Percentiles rank a stretch among this genome's conserved stretches.
Evolutionary conservation across 2,888 invertebrate genomes (phyloP).

Genomic region (Enchytraeus crypticus): DNA sequence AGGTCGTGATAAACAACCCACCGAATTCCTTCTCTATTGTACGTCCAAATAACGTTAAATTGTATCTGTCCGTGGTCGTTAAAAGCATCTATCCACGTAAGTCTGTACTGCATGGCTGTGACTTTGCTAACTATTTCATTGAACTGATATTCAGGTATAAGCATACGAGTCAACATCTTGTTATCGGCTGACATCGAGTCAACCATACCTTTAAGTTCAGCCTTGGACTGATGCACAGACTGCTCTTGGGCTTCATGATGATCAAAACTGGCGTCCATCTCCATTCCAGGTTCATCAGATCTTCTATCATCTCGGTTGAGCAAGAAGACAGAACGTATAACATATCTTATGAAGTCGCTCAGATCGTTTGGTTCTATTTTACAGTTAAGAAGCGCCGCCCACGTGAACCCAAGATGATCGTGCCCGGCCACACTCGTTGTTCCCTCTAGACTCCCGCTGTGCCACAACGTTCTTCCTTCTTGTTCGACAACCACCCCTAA

Average conservation of each 20-base stretch:
- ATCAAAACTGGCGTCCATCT: neutral
- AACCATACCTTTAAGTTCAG: neutral
- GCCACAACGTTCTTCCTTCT: constrained; percentile 34
- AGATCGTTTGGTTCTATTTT: constrained; percentile 23
- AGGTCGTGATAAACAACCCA: constrained; percentile 22
- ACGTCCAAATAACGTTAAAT: constrained; percentile 34
- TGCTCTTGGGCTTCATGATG: neutral
- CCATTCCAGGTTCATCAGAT: neutral
- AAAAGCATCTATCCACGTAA: constrained; percentile 22
- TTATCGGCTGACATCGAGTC: constrained; percentile 16
- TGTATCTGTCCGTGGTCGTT: constrained; percentile 19
- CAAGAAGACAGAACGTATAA: constrained; percentile 14
- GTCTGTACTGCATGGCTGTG: constrained; percentile 14
- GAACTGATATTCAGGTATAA: constrained; percentile 24
- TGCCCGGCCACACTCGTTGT: constrained; percentile 35
- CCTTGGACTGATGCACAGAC: neutral
- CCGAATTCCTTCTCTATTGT: constrained; percentile 15
- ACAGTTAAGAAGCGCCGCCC: constrained; percentile 37
- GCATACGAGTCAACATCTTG: constrained; percentile 16
- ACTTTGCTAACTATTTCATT: constrained; percentile 11
- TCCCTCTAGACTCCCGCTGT: constrained; percentile 43
- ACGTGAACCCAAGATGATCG: constrained; percentile 35
- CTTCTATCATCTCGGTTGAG: neutral
- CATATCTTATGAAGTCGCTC: constrained; percentile 21
- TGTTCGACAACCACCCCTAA: constrained; percentile 39